These are phyloP conservation scores for Drosophila dives DNA, from an alignment of 2,888 invertebrate genomes.

Conservation along the genomic window DNA sequence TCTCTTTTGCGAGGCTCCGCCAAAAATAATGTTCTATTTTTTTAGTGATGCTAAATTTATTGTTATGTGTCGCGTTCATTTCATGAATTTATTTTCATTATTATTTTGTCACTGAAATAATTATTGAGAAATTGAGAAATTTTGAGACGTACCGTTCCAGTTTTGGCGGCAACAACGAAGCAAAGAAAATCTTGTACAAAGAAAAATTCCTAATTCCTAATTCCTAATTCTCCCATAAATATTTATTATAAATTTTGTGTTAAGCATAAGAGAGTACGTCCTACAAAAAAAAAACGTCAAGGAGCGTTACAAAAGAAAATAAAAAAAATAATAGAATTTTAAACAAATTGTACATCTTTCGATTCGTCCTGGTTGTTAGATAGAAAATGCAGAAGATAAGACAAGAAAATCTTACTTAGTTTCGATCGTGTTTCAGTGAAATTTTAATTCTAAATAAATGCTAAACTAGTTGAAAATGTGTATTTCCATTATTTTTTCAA, in stretches of 20 bases:
- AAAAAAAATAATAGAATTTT: constrained; percentile 45
- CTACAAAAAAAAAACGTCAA: constrained; percentile 25
- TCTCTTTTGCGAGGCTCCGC: constrained; percentile 19
- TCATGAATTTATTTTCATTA: constrained; percentile 73
- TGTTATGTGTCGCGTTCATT: constrained; percentile 53
- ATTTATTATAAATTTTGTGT: constrained; percentile 46
- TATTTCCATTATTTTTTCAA: background rate
- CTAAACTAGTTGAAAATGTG: constrained; percentile 39
- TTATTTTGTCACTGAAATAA: constrained; percentile 81
- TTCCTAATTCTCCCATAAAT: background rate
- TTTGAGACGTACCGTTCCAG: constrained; percentile 38
- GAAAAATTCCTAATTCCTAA: constrained; percentile 30
- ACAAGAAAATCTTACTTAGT: constrained; percentile 35
- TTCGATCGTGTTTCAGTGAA: constrained; percentile 63
- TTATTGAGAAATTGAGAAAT: constrained; percentile 74
- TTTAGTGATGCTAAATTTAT: constrained; percentile 70
- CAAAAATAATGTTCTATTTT: constrained; percentile 69
- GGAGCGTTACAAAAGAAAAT: constrained; percentile 22
- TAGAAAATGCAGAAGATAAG: constrained; percentile 39
- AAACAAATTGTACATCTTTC: constrained; percentile 54
- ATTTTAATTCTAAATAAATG: constrained; percentile 70
- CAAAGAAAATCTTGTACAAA: constrained; percentile 51
- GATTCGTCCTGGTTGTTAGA: constrained; percentile 50
- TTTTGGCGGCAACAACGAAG: constrained; percentile 32
- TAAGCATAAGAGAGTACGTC: constrained; percentile 67